Base-by-base conservation (phyloP, 37 sponge, comb jelly and placozoan species). In the Beroe ovata region DNA sequence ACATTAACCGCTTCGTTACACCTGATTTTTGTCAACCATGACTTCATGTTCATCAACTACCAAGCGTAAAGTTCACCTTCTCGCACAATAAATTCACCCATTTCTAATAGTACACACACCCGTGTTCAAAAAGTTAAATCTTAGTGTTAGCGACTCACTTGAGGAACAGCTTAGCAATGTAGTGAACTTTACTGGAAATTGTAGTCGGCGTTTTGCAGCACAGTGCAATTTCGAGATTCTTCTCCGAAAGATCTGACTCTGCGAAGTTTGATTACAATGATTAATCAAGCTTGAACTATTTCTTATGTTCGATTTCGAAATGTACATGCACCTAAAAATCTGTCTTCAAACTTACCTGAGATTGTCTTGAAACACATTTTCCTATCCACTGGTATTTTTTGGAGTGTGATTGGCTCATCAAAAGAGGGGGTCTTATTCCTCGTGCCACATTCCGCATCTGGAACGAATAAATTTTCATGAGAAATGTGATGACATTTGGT, bases 1-100 rank as follows among this genome's bases (percentile, higher is more conserved):
- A 77, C 84, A 54, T 77, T 77, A 3, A 77, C 84, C 25, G 84
- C 84, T 23, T 77, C 84, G 23, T 77, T 35, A 77, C 84, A 77
- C 54, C 84, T 77, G 84, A 11, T 47, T 47, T 47, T 6, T 16
- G 54, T 47, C 54, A 11, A n/a, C n/a, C n/a, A n/a, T n/a, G n/a
- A n/a, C n/a, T n/a, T n/a, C n/a, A n/a, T n/a, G n/a, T n/a, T n/a
- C n/a, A n/a, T n/a, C n/a, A n/a, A n/a, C n/a, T n/a, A n/a, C n/a
- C n/a, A n/a, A n/a, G n/a, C n/a, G n/a, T n/a, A n/a, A n/a, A n/a
- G n/a, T n/a, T n/a, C n/a, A n/a, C n/a, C n/a, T n/a, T n/a, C n/a
- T n/a, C n/a, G n/a, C n/a, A n/a, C n/a, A n/a, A n/a, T n/a, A n/a
- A n/a, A n/a, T n/a, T n/a, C n/a, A n/a, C n/a, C n/a, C n/a, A n/a